Base-by-base conservation (phyloP, 2,113 vertebrate species). In the Sceloporus undulatus region DNA sequence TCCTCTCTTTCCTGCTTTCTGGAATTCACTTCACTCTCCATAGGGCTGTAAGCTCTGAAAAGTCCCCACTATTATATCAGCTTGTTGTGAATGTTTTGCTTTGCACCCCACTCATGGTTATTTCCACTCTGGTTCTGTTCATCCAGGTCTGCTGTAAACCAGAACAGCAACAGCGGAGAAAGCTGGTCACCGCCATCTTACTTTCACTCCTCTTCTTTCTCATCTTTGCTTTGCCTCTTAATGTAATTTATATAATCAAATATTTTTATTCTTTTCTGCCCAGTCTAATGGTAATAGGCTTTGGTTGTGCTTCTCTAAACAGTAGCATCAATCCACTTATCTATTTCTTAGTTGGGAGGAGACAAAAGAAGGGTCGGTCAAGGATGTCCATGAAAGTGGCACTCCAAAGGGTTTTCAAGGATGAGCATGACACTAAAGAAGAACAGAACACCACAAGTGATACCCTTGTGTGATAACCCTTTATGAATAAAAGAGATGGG, bases 271-370 rank as follows among this genome's bases (percentile, higher is more conserved):
- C 14, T 25, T 9, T 27, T 52, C 65, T 9, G 23, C 21, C 9
- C n/a, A 65, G 38, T 8, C 10, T 70, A 9, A 9, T 13, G 7
- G 2, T 8, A 34, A 18, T 14, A 48, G 74, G 0, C 2, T 13
- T 34, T 70, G 29, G 83, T 65, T 90, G 65, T 74, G 78, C 82
- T 52, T 42, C 13, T 56, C 38, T 85, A 4, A 91, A 88, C 68
- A 86, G 92, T 9, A 73, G 90, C 0, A 73, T 93, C 84, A 94
- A 95, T 52, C 93, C 93, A 2, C n/a, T 83, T 4, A 19, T 89
- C 52, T 95, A 92, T 73, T 93, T 91, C 75, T 56, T 87, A 40
- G 73, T 94, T 71, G 94, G 93, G 6, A 86, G 91, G 4, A 71
- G 68, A 42, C 40, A 78, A 7, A 87, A n/a, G 3, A 88, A 86